Conservation (phyloP, 2,888 invertebrate genomes). For the Mantis religiosa region DNA sequence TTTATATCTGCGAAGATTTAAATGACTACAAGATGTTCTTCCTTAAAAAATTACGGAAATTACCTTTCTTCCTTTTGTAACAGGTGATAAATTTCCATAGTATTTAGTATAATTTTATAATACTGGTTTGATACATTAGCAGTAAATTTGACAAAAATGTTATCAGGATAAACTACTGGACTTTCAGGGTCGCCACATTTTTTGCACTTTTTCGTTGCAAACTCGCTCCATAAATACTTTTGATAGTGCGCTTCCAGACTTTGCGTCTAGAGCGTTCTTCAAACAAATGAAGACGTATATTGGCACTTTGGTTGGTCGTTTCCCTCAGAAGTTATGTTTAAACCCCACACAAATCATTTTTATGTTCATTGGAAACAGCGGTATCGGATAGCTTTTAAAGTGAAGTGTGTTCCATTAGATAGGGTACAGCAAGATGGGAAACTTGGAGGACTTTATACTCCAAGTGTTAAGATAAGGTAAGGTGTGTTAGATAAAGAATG, state of each 20-base stretch:
- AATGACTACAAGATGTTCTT: too few relatives aligned
- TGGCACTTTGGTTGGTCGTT: neutral
- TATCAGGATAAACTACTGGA: too few relatives aligned
- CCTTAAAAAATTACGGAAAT: too few relatives aligned
- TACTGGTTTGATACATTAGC: too few relatives aligned
- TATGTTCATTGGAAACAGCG: slow-evolving; percentile 1
- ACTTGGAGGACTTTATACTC: neutral
- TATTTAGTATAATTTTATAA: too few relatives aligned
- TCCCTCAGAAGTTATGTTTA: neutral
- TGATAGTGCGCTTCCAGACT: neutral
- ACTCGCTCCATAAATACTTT: neutral
- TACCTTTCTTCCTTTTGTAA: too few relatives aligned
- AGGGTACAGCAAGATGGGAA: neutral
- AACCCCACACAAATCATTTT: neutral
- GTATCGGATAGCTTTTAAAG: neutral
- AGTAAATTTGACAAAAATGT: too few relatives aligned
- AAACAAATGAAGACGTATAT: neutral
- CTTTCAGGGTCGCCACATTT: neutral
- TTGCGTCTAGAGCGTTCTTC: neutral
- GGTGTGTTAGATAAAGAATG: neutral
- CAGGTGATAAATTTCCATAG: too few relatives aligned
- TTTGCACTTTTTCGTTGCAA: neutral
- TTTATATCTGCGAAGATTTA: too few relatives aligned
- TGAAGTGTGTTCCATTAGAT: slow-evolving; percentile 3
- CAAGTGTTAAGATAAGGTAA: neutral